Percentiles rank a stretch among this genome's conserved stretches.
Conservation (phyloP, 2,888 invertebrate genomes). For the Selenia dentaria region DNA sequence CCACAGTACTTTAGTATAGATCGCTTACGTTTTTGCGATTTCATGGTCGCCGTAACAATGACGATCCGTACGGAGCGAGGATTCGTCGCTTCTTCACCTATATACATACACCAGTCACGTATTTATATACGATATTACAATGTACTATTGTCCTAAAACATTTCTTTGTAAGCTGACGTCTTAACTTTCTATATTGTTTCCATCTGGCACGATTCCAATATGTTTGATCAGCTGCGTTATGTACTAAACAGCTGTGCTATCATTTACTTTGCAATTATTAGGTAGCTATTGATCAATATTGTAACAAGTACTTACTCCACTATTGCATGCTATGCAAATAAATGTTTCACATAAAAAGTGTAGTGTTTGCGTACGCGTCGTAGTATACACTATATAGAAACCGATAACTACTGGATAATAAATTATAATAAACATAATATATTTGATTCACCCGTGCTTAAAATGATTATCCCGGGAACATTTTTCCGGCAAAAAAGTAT, state of each 20-base stretch:
- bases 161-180: conserved; percentile 4
- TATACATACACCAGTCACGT: conserved; percentile 17
- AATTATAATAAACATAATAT: too few relatives aligned
- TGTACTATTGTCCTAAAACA: conserved; percentile 9
- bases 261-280: neutral
- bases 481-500: too few relatives aligned
- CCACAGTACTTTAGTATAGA: neutral
- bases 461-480: too few relatives aligned
- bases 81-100: conserved; percentile 23
- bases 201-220: neutral
- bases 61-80: conserved; percentile 2
- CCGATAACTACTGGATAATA: too few relatives aligned
- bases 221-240: conserved; percentile 9
- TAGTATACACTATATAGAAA: too few relatives aligned
- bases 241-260: neutral
- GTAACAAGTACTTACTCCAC: too few relatives aligned
- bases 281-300: neutral
- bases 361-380: too few relatives aligned
- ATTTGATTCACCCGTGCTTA: too few relatives aligned
- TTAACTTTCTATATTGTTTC: conserved; percentile 20
- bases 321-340: too few relatives aligned
- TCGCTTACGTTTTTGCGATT: conserved; percentile 21
- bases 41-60: conserved; percentile 30
- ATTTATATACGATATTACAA: too few relatives aligned
- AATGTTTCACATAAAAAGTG: too few relatives aligned